Evolutionary conservation across 2,113 vertebrate genomes (phyloP), one percentile per base, ranked within the genome.

Genomic region (Balaeniceps rex): DNA sequence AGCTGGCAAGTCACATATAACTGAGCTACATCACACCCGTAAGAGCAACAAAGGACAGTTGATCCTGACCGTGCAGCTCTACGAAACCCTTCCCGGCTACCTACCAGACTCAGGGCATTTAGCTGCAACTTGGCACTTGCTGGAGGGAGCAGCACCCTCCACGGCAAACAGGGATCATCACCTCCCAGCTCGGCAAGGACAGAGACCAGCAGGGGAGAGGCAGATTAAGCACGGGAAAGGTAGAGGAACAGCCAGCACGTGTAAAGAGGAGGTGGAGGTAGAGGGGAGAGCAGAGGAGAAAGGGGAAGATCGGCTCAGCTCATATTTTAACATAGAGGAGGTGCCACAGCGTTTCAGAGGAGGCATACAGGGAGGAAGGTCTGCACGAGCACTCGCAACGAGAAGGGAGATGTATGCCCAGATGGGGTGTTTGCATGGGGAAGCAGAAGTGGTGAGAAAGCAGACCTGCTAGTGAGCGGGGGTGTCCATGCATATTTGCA

Each of bases 321-420:
- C 6, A 0, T 36, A 4, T 57, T 64, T 47, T 40, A 71, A 15
- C 18, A 3, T 0, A 4, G 29, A 57, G 64, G 22, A 70, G 57
- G 13, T 33, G 38, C 29, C 34, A 10, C 44, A 25, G 70, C 36
- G 49, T 51, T 63, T 47, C 31, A 11, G 49, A 44, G 24, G 64
- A 36, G 31, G 26, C 9, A 6, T 0, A 28, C 9, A 2, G 52
- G n/a, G 40, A 72, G 19, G 17, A 26, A 49, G 55, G 47, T 17
- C 44, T 24, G 36, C 66, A 68, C 0, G 2, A n/a, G n/a, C 36
- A 28, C 42, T 63, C 2, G 1, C 33, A 44, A 29, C 0, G 1
- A 60, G 21, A n/a, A 31, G 5, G 14, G 55, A 58, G 69, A 36
- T 1, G 4, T 3, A 12, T 4, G n/a, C 23, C 74, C 36, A 24